phyloP scores from a whole-genome alignment of 2,797 vertebrate species.

The Periparus ater region DNA sequence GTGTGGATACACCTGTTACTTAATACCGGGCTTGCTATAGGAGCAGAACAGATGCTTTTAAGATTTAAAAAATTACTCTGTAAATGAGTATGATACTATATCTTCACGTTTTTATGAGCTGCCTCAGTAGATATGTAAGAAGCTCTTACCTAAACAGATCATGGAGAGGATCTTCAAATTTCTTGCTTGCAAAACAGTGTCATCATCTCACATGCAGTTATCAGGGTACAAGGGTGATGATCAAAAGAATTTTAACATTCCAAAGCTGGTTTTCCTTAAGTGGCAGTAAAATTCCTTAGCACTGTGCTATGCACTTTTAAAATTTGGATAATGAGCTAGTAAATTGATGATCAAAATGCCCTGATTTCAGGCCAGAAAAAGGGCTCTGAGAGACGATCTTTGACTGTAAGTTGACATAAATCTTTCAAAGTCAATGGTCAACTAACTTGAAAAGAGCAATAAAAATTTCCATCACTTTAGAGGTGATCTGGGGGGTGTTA shows the following conservation, averaged over 20 bases:
- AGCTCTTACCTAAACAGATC: not conserved
- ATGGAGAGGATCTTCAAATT: not conserved
- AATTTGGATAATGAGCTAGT: not conserved
- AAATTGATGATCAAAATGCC: not conserved
- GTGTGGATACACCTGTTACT: not conserved
- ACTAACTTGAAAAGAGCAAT: constrained; percentile 20
- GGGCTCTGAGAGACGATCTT: not conserved
- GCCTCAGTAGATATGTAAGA: not conserved
- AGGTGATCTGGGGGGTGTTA: not conserved
- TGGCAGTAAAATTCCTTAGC: not conserved
- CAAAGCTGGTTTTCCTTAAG: not conserved
- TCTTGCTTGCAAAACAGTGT: not conserved
- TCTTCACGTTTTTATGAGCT: rapidly evolving
- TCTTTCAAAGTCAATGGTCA: not conserved
- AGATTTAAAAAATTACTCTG: not conserved
- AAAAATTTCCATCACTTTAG: constrained; percentile 19
- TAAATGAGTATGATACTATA: not conserved
- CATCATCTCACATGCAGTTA: not conserved
- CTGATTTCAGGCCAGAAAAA: not conserved
- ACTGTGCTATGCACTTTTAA: not conserved
- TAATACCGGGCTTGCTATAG: not conserved
- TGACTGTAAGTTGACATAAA: not conserved
- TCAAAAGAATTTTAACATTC: not conserved
- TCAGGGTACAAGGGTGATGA: not conserved
- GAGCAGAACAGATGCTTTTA: not conserved